These are phyloP conservation scores for Plectropomus leopardus DNA, from an alignment of 2,113 vertebrate species.

Conservation along the genomic window DNA sequence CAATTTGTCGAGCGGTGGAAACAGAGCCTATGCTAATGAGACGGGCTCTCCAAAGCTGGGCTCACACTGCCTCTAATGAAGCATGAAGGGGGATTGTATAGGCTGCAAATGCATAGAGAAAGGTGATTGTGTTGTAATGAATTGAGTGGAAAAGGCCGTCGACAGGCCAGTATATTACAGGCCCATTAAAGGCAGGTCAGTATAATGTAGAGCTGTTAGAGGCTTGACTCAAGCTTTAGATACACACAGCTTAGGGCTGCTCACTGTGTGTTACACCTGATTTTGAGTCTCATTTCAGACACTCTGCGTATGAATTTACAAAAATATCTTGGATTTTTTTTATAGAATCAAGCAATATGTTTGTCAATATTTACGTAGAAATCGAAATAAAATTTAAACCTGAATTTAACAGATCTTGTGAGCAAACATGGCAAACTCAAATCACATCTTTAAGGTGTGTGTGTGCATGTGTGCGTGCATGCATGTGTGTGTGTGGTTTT, in stretches of 20 bases:
- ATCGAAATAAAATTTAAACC: background rate
- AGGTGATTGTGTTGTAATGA: conserved; percentile 98
- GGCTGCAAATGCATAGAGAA: conserved; percentile 73
- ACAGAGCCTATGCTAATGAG: conserved; percentile 89
- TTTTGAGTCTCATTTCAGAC: background rate
- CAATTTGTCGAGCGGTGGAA: conserved; percentile 73
- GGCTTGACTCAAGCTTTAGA: conserved; percentile 10
- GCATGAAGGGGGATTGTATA: conserved; percentile 97
- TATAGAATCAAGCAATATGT: no score
- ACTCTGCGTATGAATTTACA: background rate
- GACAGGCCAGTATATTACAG: conserved; percentile 91
- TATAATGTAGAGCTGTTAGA: conserved; percentile 66
- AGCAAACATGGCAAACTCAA: background rate
- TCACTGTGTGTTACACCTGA: background rate
- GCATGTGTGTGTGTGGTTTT: conserved; percentile 82
- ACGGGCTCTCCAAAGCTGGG: conserved; percentile 84
- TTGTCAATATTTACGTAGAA: background rate
- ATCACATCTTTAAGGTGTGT: background rate
- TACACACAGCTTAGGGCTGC: conserved; percentile 2
- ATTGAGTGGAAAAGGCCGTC: conserved; percentile 97
- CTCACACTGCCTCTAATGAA: conserved; percentile 90
- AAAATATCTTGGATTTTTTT: background rate
- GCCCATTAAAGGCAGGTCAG: conserved; percentile 90
- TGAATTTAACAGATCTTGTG: background rate
- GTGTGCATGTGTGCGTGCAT: conserved; percentile 17